phyloP scores from a whole-genome alignment of 2,797 vertebrate species.

The Myotis pilosus region DNA sequence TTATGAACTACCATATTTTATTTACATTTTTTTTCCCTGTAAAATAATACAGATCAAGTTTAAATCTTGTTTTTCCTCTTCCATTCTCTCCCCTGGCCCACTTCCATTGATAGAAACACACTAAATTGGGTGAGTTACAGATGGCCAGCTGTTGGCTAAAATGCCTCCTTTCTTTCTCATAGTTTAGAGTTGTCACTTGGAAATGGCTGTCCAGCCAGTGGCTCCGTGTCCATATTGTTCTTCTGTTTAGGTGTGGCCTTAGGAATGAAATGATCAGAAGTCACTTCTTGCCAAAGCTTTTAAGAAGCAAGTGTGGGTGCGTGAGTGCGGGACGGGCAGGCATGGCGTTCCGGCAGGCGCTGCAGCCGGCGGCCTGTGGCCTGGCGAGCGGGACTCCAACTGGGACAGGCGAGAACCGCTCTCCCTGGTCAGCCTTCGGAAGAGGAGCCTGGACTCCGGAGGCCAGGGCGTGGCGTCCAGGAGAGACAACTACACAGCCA shows the following conservation, averaged over 20 bases:
- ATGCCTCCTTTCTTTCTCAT: neutral
- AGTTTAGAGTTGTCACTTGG: neutral
- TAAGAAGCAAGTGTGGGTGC: neutral
- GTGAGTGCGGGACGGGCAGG: no score
- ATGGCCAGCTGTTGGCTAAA: neutral
- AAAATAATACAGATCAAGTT: neutral
- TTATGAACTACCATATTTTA: neutral
- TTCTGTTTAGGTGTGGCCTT: neutral
- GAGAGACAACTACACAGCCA: slow-evolving; percentile 90
- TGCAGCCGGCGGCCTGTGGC: no score
- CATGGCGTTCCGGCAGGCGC: no score
- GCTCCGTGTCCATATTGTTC: neutral
- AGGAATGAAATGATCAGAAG: neutral
- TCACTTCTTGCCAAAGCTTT: neutral
- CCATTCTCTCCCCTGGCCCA: neutral
- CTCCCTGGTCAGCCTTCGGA: slow-evolving; percentile 88
- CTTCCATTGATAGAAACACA: neutral
- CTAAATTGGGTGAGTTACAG: neutral
- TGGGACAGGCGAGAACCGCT: slow-evolving; percentile 90
- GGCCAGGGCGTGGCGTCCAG: slow-evolving; percentile 88
- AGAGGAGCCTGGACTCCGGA: slow-evolving; percentile 86
- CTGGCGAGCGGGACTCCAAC: no score
- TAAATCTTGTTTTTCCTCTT: neutral
- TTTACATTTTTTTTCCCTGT: neutral
- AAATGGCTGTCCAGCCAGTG: neutral